Percentiles rank a stretch among this genome's conserved stretches.
Evolutionary conservation across 2,888 invertebrate genomes (phyloP).

Genomic region (Watsonalla binaria): DNA sequence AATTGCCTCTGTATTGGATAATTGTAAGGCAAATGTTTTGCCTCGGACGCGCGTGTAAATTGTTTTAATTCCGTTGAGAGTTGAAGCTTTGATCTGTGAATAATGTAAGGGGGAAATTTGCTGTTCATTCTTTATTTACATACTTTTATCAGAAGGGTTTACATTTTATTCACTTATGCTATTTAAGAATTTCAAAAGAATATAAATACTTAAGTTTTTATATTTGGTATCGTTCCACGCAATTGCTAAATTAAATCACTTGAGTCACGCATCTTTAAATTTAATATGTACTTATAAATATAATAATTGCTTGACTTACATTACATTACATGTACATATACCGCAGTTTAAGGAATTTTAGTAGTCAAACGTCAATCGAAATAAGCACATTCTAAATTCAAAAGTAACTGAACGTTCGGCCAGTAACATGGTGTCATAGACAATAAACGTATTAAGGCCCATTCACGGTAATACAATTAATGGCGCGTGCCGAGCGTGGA

Average conservation of each 20-base stretch:
- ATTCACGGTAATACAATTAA: constrained; percentile 59
- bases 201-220: too few species aligned
- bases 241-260: too few species aligned
- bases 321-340: too few species aligned
- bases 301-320: too few species aligned
- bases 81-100: constrained; percentile 28
- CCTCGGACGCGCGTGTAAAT: constrained; percentile 38
- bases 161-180: too few species aligned
- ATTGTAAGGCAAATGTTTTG: constrained; percentile 60
- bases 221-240: too few species aligned
- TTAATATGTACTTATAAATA: too few species aligned
- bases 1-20: constrained; percentile 69
- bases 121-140: not conserved
- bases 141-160: too few species aligned
- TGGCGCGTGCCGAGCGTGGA: constrained; percentile 52
- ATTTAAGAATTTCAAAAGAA: too few species aligned
- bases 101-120: constrained; percentile 4
- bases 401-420: constrained; percentile 29
- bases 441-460: constrained; percentile 58
- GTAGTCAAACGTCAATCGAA: not conserved
- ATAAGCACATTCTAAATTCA: constrained; percentile 32
- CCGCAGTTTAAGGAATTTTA: too few species aligned
- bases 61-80: constrained; percentile 51
- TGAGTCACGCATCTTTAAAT: too few species aligned
- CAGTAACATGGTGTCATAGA: constrained; percentile 41